A percentile compares a stretch with the other conserved stretches of the same genome.
Conservation (phyloP, 2,888 invertebrate genomes). For the Diarsia rubi region DNA sequence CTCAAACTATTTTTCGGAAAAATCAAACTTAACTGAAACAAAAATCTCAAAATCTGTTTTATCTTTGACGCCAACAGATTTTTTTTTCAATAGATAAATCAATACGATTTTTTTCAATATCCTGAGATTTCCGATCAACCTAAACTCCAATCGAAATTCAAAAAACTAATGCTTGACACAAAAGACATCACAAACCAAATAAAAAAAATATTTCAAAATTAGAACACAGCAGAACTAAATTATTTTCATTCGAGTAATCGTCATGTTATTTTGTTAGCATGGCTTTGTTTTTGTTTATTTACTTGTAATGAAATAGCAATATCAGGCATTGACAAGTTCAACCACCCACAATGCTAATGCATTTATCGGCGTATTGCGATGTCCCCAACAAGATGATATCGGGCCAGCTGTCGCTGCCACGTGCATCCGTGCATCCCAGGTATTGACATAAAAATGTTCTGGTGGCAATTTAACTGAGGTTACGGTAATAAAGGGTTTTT, state of each 20-base stretch:
- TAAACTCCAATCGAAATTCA: slow-evolving; percentile 8
- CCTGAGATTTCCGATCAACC: slow-evolving; percentile 19
- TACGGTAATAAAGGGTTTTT: slow-evolving; percentile 45
- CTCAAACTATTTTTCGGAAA: not conserved
- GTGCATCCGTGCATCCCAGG: slow-evolving; percentile 67
- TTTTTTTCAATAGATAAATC: not conserved
- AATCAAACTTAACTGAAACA: not conserved
- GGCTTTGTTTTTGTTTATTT: slow-evolving; percentile 40
- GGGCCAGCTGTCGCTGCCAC: slow-evolving; percentile 80
- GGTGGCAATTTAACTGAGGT: slow-evolving; percentile 49
- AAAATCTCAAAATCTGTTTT: not conserved
- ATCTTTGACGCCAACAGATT: slow-evolving; percentile 17
- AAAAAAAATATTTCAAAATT: slow-evolving; percentile 22
- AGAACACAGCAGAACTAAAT: slow-evolving; percentile 30
- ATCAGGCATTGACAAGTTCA: slow-evolving; percentile 58
- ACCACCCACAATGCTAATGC: slow-evolving; percentile 61
- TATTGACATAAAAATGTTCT: slow-evolving; percentile 60
- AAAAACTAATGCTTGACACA: not conserved
- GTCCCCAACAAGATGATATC: slow-evolving; percentile 78
- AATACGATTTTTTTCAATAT: not conserved
- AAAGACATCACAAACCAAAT: not conserved
- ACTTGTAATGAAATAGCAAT: slow-evolving; percentile 47
- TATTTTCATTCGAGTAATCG: not conserved
- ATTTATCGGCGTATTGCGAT: slow-evolving; percentile 65
- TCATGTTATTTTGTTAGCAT: not conserved